Percentiles rank a stretch among this genome's conserved stretches.
Evolutionary conservation across 1,140 invertebrate species (phyloP).

Genomic region (Drosophila pseudoobscura): DNA sequence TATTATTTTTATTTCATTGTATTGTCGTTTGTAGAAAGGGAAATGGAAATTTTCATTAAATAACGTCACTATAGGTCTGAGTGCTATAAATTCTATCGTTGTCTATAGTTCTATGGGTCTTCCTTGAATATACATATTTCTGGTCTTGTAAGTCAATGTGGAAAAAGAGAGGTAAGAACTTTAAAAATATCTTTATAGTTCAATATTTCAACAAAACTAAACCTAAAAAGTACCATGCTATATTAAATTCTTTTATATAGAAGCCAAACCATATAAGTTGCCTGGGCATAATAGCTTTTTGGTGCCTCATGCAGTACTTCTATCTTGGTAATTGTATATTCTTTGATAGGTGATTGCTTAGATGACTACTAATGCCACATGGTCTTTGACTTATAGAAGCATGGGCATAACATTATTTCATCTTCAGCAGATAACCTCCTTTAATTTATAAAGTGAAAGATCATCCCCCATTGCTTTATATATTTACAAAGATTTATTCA

Average conservation of each 20-base stretch:
- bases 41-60: constrained; percentile 40
- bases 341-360: too few species aligned
- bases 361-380: too few species aligned
- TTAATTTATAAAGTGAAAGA: not conserved
- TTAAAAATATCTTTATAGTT: too few species aligned
- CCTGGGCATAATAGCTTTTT: too few species aligned
- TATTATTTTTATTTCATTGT: constrained; percentile 17
- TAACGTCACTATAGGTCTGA: constrained; percentile 4
- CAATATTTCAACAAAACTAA: too few species aligned
- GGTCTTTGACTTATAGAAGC: too few species aligned
- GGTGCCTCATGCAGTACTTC: too few species aligned
- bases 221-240: too few species aligned
- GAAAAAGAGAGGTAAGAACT: not conserved
- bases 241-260: too few species aligned
- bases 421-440: not conserved
- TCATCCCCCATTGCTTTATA: not conserved
- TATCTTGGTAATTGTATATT: too few species aligned
- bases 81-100: constrained; percentile 5
- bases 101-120: not conserved
- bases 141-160: not conserved
- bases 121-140: constrained; percentile 16
- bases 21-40: constrained; percentile 56
- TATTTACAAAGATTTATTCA: constrained; percentile 54
- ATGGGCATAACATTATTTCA: not conserved
- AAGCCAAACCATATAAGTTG: too few species aligned